Percentiles rank a stretch among this genome's conserved stretches.
These are phyloP conservation scores for Trachymyrmex cornetzi DNA, from an alignment of 1,140 invertebrate species.

Conservation along the genomic window DNA sequence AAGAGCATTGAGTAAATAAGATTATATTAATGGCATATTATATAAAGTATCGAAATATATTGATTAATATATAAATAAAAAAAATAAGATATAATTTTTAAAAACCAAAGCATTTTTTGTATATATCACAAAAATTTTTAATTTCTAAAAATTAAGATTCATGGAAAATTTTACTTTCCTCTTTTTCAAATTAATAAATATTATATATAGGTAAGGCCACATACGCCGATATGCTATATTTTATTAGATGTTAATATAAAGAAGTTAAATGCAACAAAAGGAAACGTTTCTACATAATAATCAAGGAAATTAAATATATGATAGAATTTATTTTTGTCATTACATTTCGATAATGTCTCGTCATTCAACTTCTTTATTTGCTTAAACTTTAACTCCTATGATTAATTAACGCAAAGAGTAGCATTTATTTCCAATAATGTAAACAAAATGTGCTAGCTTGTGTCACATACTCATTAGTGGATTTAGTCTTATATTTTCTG, in stretches of 20 bases:
- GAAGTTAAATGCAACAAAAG: conserved; percentile 27
- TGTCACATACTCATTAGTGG: conserved; percentile 57
- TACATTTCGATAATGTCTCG: conserved; percentile 47
- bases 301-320: conserved; percentile 51
- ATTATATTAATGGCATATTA: background rate
- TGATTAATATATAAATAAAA: background rate
- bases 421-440: conserved; percentile 26
- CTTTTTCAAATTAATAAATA: background rate
- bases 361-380: conserved; percentile 42
- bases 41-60: background rate
- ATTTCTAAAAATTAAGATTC: background rate
- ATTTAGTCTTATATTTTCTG: conserved; percentile 49
- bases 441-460: conserved; percentile 46
- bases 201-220: conserved; percentile 1
- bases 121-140: background rate
- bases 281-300: conserved; percentile 2
- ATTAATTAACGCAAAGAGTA: conserved; percentile 50
- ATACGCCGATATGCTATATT: conserved; percentile 17
- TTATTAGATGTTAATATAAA: conserved; percentile 45
- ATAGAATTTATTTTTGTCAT: conserved; percentile 57
- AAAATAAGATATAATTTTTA: conserved; percentile 12
- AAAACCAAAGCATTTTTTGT: background rate
- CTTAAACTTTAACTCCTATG: conserved; percentile 46
- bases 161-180: background rate
- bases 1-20: background rate